Evolutionary conservation across 2,113 vertebrate species (phyloP).

Genomic region (Dinomys branickii): DNA sequence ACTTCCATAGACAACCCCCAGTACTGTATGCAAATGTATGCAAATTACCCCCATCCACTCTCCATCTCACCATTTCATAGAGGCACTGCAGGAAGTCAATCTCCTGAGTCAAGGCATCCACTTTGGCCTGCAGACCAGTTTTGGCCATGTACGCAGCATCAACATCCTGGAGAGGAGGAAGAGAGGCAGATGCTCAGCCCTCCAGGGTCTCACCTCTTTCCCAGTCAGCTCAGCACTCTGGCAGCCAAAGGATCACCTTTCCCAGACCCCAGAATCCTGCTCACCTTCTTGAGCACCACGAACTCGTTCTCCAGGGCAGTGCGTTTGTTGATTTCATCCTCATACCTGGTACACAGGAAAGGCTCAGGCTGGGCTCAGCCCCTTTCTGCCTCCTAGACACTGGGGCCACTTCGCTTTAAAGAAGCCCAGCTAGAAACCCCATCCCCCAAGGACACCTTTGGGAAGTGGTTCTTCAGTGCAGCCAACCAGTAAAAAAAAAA

Average conservation of each 20-base stretch:
- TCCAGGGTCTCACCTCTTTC: not conserved
- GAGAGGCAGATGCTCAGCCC: not conserved
- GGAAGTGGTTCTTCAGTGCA: not conserved
- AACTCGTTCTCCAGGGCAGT: constrained; percentile 91
- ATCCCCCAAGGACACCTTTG: not conserved
- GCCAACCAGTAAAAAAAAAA: not conserved
- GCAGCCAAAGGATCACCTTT: not conserved
- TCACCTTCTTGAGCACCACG: constrained; percentile 93
- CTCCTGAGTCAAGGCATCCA: constrained; percentile 86
- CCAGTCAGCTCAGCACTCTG: not conserved
- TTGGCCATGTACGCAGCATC: constrained; percentile 90
- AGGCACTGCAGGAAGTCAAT: constrained; percentile 90
- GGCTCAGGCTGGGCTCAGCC: not conserved
- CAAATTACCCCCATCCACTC: not conserved
- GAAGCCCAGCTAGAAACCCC: not conserved
- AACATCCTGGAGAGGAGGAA: constrained; percentile 86
- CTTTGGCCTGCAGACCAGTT: constrained; percentile 88
- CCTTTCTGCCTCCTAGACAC: not conserved
- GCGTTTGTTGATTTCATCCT: constrained; percentile 93
- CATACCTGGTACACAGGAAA: constrained; percentile 85
- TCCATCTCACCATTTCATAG: constrained; percentile 87
- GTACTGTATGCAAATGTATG: not conserved
- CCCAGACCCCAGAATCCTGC: not conserved
- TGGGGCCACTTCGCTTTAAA: not conserved
- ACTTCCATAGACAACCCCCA: not conserved